A percentile compares a stretch with the other conserved stretches of the same genome.
These are phyloP conservation scores for Hyposmocoma kahamanoa DNA, from an alignment of 1,140 invertebrate genomes.

Conservation along the genomic window DNA sequence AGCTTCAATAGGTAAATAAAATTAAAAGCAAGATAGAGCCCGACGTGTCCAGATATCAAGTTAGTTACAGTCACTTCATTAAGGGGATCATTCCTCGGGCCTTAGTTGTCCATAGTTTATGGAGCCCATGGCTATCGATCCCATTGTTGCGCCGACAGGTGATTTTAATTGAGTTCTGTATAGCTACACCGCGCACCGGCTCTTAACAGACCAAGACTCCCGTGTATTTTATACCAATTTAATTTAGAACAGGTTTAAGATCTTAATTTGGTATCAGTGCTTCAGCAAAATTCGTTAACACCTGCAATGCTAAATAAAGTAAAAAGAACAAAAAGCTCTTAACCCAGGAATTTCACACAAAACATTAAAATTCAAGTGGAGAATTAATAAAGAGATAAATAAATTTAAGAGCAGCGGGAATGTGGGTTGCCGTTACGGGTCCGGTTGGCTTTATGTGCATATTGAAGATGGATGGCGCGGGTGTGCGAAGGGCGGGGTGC, in stretches of 20 bases:
- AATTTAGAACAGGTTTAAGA: too few relatives aligned
- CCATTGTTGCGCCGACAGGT: conserved; percentile 43
- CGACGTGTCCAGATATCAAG: conserved; percentile 4
- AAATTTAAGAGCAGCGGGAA: conserved; percentile 69
- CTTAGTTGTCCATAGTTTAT: conserved; percentile 37
- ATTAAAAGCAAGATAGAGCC: conserved; percentile 3
- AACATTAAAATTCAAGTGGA: conserved; percentile 64
- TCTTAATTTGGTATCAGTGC: too few relatives aligned
- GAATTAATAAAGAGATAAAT: conserved; percentile 73
- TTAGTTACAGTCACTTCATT: conserved; percentile 36
- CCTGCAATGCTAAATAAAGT: too few relatives aligned
- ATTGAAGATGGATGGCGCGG: conserved; percentile 67
- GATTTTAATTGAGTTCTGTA: conserved; percentile 36
- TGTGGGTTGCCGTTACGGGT: conserved; percentile 66
- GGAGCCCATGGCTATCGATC: conserved; percentile 28
- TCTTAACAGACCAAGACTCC: conserved; percentile 1
- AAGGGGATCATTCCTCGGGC: conserved; percentile 45
- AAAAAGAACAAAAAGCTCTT: background rate
- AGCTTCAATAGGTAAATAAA: background rate
- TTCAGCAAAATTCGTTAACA: too few relatives aligned
- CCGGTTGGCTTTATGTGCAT: conserved; percentile 70
- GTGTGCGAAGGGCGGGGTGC: conserved; percentile 22
- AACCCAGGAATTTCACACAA: conserved; percentile 32
- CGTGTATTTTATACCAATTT: too few relatives aligned
- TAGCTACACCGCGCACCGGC: background rate